Conservation (phyloP, 2,797 vertebrate species). For the Glyptemys insculpta region DNA sequence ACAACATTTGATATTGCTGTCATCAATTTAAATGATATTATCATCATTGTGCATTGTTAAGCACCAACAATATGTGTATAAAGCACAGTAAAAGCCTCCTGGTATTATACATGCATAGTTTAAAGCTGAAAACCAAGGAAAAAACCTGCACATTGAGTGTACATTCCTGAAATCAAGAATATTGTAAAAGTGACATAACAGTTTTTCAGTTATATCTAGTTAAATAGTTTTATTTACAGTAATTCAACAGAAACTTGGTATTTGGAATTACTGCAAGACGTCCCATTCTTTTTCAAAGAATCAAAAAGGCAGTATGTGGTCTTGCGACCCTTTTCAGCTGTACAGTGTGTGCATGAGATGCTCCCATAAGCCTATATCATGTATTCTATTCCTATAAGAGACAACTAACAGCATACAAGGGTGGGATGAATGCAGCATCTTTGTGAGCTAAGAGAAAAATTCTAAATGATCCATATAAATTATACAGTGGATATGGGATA, state of each 20-base stretch:
- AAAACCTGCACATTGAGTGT: neutral
- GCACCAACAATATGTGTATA: neutral
- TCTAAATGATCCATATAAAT: neutral
- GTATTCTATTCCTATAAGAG: neutral
- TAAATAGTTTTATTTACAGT: neutral
- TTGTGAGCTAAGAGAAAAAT: neutral
- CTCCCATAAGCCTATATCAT: neutral
- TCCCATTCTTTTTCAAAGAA: neutral
- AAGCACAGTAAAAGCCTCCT: neutral
- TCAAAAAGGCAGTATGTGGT: neutral
- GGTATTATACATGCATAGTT: neutral
- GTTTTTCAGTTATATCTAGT: neutral
- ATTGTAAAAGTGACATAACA: neutral
- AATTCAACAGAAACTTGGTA: neutral
- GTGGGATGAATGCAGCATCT: neutral
- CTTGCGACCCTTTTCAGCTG: neutral
- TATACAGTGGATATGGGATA: neutral
- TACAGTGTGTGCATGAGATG: neutral
- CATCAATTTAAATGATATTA: neutral
- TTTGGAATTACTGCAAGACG: neutral
- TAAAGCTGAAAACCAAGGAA: neutral
- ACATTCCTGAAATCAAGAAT: neutral
- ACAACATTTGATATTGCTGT: neutral
- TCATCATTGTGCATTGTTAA: neutral
- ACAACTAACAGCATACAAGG: neutral